Percentiles rank a stretch among this genome's conserved stretches.
Evolutionary conservation across 2,113 vertebrate genomes (phyloP).

Genomic region (Hyla sarda): DNA sequence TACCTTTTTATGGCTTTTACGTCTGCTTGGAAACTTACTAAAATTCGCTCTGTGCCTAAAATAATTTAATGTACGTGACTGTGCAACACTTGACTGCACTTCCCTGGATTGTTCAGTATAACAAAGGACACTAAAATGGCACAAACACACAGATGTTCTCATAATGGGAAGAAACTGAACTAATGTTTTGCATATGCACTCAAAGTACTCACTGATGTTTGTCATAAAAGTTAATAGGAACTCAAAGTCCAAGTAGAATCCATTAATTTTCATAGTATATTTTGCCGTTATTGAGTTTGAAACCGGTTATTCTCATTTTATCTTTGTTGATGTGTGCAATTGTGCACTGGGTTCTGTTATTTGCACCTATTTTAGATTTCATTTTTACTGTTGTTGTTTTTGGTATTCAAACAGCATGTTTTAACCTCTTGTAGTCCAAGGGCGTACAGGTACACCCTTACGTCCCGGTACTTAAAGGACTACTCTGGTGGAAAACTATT

Average conservation of each 20-base stretch:
- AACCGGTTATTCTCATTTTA: neutral
- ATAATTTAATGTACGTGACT: conserved; percentile 52
- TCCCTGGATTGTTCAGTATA: conserved; percentile 41
- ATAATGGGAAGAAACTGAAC: conserved; percentile 8
- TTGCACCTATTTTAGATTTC: neutral
- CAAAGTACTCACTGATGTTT: conserved; percentile 29
- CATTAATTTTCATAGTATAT: neutral
- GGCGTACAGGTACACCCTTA: no score
- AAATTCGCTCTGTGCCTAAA: conserved; percentile 8
- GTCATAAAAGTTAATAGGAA: conserved; percentile 39
- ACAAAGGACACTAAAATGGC: conserved; percentile 52
- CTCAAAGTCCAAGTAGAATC: conserved; percentile 14
- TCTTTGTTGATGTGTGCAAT: neutral
- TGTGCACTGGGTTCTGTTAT: neutral
- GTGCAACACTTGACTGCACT: conserved; percentile 20
- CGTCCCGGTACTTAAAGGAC: no score
- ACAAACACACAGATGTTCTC: conserved; percentile 36
- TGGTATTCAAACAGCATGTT: no score
- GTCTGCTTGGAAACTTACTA: conserved; percentile 25
- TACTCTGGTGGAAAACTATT: no score
- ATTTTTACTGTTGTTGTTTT: neutral
- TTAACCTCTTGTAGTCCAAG: no score
- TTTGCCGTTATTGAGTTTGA: neutral
- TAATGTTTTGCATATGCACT: conserved; percentile 50
- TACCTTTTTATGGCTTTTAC: conserved; percentile 46